Evolutionary conservation across 1,140 invertebrate genomes (phyloP).

Genomic region (Zelostemma sp.): DNA sequence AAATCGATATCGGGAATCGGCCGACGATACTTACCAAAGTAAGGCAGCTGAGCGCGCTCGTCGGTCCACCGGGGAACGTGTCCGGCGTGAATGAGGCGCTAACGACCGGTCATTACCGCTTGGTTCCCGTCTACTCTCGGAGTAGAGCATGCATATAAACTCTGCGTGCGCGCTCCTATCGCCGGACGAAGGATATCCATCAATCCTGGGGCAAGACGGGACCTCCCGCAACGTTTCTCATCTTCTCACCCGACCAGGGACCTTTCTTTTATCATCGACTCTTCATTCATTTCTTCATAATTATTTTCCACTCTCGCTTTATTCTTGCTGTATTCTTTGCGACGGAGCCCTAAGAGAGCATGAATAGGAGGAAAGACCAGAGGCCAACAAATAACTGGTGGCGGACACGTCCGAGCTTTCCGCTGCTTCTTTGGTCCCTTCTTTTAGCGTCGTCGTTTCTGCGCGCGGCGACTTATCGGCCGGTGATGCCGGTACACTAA

Average conservation of each 20-base stretch:
- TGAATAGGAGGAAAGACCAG: conserved; percentile 10
- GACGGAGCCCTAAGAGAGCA: not conserved
- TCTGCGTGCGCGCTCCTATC: conserved; percentile 18
- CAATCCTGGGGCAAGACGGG: conserved; percentile 55
- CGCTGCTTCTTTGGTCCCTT: conserved; percentile 8
- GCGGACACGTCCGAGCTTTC: conserved; percentile 9
- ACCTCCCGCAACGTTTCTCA: conserved; percentile 66
- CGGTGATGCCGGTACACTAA: conserved; percentile 8
- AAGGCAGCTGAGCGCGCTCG: conserved; percentile 38
- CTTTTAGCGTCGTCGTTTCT: not conserved
- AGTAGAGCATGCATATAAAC: conserved; percentile 29
- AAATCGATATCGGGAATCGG: conserved; percentile 40
- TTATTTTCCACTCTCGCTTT: too few species aligned
- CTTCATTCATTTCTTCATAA: not conserved
- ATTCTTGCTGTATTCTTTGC: too few species aligned
- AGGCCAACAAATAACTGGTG: conserved; percentile 13
- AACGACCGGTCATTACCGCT: conserved; percentile 60
- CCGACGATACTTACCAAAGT: conserved; percentile 30
- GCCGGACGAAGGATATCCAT: conserved; percentile 57
- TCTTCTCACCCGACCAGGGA: conserved; percentile 54
- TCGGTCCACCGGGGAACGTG: conserved; percentile 39
- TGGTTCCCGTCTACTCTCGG: conserved; percentile 15
- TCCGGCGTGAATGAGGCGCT: conserved; percentile 59
- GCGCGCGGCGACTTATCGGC: conserved; percentile 11
- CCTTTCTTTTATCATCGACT: conserved; percentile 11